Conservation (phyloP, 2,797 vertebrate genomes). For the Enteromius trimaculatus region DNA sequence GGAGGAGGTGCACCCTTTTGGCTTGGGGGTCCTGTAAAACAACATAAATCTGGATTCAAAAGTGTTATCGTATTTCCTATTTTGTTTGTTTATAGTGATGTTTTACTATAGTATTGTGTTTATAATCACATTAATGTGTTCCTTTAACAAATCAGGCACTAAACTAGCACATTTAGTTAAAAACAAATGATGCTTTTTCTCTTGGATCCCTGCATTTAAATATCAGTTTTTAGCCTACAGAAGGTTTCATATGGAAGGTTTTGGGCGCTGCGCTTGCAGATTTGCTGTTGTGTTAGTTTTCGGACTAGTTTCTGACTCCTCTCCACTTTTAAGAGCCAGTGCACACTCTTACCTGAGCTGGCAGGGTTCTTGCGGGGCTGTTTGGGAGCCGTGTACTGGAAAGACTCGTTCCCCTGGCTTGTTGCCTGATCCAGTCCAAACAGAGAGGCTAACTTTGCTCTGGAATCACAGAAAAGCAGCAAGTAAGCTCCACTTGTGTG, state of each 20-base stretch:
- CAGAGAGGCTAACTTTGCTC: conserved; percentile 91
- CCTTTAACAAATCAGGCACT: background rate
- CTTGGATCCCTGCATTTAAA: background rate
- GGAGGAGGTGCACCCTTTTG: conserved; percentile 75
- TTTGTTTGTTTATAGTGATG: background rate
- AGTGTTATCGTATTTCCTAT: background rate
- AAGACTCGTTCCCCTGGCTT: conserved; percentile 88
- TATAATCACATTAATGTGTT: background rate
- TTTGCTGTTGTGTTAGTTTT: background rate
- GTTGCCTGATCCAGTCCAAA: conserved; percentile 87
- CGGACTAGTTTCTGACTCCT: background rate
- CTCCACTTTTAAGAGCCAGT: background rate
- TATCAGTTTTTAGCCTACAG: background rate
- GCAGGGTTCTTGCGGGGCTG: conserved; percentile 87
- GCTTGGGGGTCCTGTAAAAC: conserved; percentile 61
- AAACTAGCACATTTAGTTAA: background rate
- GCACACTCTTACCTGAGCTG: conserved; percentile 74
- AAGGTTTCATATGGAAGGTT: background rate
- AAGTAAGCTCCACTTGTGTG: background rate
- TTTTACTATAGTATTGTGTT: background rate
- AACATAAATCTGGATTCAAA: background rate
- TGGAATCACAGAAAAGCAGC: conserved; percentile 61
- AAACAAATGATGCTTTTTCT: background rate
- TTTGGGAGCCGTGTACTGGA: conserved; percentile 95
- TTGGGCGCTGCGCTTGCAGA: background rate